A percentile compares a stretch with the other conserved stretches of the same genome.
These are phyloP conservation scores for Ciconia nigra DNA, from an alignment of 2,797 vertebrate genomes.

Conservation along the genomic window DNA sequence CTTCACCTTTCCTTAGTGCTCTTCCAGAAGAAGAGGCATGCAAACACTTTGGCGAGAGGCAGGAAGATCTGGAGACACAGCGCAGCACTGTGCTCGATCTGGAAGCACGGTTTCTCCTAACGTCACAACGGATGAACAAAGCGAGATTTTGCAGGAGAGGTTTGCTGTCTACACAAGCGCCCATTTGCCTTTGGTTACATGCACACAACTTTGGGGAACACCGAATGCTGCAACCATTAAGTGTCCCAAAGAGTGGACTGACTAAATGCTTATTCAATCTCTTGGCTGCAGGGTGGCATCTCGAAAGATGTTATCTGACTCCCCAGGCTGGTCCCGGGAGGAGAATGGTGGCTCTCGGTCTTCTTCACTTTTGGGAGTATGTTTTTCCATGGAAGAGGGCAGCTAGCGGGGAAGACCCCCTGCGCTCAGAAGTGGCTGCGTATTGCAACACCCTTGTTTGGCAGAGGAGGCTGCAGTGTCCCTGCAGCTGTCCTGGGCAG, in stretches of 20 bases:
- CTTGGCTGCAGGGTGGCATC: not conserved
- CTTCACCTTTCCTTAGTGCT: not conserved
- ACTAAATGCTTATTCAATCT: not conserved
- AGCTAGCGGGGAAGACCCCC: not conserved
- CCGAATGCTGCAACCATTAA: not conserved
- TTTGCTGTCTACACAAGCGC: not conserved
- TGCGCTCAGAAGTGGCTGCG: not conserved
- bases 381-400: not conserved
- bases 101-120: not conserved
- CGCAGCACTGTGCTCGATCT: not conserved
- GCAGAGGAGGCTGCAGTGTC: not conserved
- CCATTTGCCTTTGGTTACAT: not conserved
- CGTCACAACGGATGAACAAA: not conserved
- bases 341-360: rapidly evolving
- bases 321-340: not conserved
- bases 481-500: conserved; percentile 17
- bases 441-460: not conserved
- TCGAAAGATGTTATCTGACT: not conserved
- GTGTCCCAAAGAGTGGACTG: not conserved
- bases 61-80: not conserved
- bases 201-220: not conserved
- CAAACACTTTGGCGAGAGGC: not conserved
- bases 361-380: not conserved
- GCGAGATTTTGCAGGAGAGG: not conserved
- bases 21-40: not conserved